Percentiles rank a stretch among this genome's conserved stretches.
These are phyloP conservation scores for Spilarctia lutea DNA, from an alignment of 2,888 invertebrate species.

Conservation along the genomic window DNA sequence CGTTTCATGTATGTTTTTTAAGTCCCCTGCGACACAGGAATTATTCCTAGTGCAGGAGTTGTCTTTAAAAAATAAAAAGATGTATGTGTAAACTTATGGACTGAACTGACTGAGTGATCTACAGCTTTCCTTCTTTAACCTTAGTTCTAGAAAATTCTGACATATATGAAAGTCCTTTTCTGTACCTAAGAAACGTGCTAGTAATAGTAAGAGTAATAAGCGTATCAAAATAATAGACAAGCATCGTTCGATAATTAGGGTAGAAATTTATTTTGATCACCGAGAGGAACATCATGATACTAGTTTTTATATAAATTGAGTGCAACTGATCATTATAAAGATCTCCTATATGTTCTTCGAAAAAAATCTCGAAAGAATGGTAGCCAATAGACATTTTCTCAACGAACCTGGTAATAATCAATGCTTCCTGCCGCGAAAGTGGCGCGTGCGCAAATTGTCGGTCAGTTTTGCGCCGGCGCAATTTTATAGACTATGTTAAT, in stretches of 20 bases:
- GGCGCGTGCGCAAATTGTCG: conserved; percentile 59
- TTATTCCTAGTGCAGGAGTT: too few species aligned
- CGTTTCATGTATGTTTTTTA: too few species aligned
- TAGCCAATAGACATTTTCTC: conserved; percentile 35
- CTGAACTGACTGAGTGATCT: too few species aligned
- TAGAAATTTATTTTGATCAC: not conserved
- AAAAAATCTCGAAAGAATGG: conserved; percentile 3
- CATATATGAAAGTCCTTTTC: not conserved
- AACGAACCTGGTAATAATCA: conserved; percentile 54
- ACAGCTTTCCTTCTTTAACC: too few species aligned
- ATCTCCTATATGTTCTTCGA: not conserved
- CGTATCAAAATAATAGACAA: not conserved
- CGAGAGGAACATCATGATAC: not conserved
- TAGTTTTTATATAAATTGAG: not conserved
- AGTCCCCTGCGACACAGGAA: too few species aligned
- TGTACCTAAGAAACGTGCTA: not conserved
- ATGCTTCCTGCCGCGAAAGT: conserved; percentile 59
- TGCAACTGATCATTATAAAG: not conserved
- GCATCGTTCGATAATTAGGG: not conserved
- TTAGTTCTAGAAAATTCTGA: not conserved
- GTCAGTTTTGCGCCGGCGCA: conserved; percentile 51
- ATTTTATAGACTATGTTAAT: conserved; percentile 59
- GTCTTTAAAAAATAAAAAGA: too few species aligned
- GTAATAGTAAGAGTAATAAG: not conserved
- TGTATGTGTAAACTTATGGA: not conserved